These are phyloP conservation scores for Temnothorax longispinosus DNA, from an alignment of 1,140 invertebrate species.

Conservation along the genomic window DNA sequence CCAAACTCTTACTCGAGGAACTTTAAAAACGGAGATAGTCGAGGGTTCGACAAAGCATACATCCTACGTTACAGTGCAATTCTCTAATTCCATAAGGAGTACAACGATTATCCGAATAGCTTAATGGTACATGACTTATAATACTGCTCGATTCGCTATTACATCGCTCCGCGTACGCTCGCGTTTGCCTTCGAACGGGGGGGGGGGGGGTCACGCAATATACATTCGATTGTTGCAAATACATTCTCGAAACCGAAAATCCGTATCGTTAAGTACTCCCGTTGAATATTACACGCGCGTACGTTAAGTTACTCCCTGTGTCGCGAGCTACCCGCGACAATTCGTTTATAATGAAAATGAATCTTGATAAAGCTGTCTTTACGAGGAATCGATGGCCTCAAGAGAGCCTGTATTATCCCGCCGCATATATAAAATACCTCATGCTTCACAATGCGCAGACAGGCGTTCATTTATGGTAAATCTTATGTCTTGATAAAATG, in stretches of 20 bases:
- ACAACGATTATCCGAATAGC: conserved; percentile 47
- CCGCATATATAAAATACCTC: not conserved
- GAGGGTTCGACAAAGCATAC: not conserved
- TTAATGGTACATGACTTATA: conserved; percentile 29
- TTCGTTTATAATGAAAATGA: conserved; percentile 1
- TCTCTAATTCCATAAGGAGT: conserved; percentile 15
- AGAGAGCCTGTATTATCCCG: not conserved
- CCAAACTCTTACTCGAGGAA: not conserved
- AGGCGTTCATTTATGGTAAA: conserved; percentile 39
- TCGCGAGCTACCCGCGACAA: not conserved
- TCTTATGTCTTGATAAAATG: conserved; percentile 46
- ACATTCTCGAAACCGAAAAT: not conserved
- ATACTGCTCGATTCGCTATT: conserved; percentile 14
- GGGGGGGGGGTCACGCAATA: not conserved
- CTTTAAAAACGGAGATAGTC: not conserved
- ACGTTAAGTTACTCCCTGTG: not conserved
- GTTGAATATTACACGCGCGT: not conserved
- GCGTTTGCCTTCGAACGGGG: not conserved
- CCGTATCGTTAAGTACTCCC: not conserved
- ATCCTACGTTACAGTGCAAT: conserved; percentile 26
- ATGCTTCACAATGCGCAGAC: not conserved
- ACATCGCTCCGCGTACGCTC: not conserved
- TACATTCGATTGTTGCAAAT: not conserved
- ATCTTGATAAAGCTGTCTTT: not conserved
- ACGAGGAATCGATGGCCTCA: not conserved